phyloP scores from a whole-genome alignment of 2,113 vertebrate species.

The Serinus canaria region DNA sequence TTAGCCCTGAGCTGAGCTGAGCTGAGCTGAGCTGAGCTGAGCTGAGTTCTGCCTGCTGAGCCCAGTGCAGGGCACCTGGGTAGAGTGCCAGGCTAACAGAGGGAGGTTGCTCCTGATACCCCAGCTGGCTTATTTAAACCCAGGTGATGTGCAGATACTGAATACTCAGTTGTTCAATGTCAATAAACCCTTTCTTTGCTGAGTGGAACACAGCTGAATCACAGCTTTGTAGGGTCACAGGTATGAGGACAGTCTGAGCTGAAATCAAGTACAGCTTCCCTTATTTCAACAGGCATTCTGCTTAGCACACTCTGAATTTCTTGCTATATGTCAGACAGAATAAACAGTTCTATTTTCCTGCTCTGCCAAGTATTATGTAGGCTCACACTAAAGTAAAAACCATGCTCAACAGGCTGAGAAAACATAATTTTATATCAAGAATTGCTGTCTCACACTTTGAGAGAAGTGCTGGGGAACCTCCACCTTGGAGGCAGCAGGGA shows the following conservation, averaged over 20 bases:
- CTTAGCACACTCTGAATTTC: not conserved
- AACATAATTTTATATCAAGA: not conserved
- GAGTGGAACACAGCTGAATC: not conserved
- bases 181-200: not conserved
- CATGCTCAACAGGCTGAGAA: not conserved
- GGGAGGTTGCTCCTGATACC: not conserved
- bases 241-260: not conserved
- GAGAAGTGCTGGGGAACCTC: not conserved
- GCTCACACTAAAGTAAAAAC: not conserved
- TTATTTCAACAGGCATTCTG: not conserved
- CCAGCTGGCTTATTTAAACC: not conserved
- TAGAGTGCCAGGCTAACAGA: not conserved
- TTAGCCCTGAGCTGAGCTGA: not conserved
- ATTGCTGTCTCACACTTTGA: not conserved
- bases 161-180: not conserved
- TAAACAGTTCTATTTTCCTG: not conserved
- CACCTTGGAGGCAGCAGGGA: not conserved
- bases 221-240: not conserved
- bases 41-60: not conserved
- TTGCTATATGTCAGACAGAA: not conserved
- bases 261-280: not conserved
- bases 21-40: not conserved
- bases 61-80: rapidly evolving
- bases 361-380: not conserved
- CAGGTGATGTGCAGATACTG: not conserved